Percentiles rank a stretch among this genome's conserved stretches.
Conservation (phyloP, 1,140 invertebrate species). For the Tachypleus tridentatus region DNA sequence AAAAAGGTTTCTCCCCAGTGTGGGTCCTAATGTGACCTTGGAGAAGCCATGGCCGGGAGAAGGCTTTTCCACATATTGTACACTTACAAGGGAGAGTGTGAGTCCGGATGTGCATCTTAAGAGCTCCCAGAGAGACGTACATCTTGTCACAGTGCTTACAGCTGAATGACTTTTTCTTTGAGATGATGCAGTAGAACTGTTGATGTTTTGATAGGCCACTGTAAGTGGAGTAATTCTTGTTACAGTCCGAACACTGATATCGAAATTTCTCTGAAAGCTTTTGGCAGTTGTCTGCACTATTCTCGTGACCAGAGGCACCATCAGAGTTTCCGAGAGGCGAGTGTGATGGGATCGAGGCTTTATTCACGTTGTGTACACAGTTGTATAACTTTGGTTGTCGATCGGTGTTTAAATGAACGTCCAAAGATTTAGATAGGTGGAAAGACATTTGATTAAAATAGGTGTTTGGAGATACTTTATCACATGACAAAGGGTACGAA, state of each 20-base stretch:
- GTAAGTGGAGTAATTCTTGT: constrained; percentile 90
- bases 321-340: too few species aligned
- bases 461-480: too few species aligned
- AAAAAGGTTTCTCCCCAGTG: constrained; percentile 94
- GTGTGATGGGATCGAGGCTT: too few species aligned
- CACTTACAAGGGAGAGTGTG: constrained; percentile 97
- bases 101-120: constrained; percentile 98
- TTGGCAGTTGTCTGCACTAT: too few species aligned
- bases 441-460: too few species aligned
- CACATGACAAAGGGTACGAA: too few species aligned
- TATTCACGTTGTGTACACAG: too few species aligned
- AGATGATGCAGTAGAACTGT: constrained; percentile 85
- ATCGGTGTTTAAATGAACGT: too few species aligned
- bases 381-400: too few species aligned
- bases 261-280: too few species aligned
- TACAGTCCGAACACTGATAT: constrained; percentile 49
- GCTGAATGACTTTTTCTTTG: constrained; percentile 79
- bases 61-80: constrained; percentile 89
- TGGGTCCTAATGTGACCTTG: constrained; percentile 87
- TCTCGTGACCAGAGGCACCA: too few species aligned
- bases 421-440: too few species aligned
- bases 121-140: constrained; percentile 84
- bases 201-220: constrained; percentile 92
- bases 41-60: constrained; percentile 89
- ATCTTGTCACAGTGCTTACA: constrained; percentile 95